phyloP scores from a whole-genome alignment of 92 coral and sea anemone species.

The Porites lobata region DNA sequence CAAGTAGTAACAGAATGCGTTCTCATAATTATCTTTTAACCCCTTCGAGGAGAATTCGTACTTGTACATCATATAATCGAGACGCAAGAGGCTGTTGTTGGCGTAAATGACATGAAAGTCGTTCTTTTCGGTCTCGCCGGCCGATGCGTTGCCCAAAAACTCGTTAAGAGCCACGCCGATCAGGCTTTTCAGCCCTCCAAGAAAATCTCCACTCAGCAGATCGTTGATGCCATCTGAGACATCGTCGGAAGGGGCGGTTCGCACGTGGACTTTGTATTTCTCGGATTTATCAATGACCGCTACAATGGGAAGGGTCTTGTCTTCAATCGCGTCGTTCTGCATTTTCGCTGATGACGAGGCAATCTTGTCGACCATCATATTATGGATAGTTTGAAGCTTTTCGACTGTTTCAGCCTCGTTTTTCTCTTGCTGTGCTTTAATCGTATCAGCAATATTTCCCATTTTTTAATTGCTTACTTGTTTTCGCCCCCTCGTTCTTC shows the following conservation, averaged over 20 bases:
- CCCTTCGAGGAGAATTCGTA: slow-evolving; percentile 44
- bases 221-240: neutral
- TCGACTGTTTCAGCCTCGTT: slow-evolving; percentile 24
- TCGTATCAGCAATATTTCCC: neutral
- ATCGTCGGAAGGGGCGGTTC: slow-evolving; percentile 14
- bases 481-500: neutral
- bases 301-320: slow-evolving; percentile 38
- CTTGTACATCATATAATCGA: slow-evolving; percentile 50
- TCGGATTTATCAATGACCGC: slow-evolving; percentile 45
- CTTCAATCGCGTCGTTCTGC: slow-evolving; percentile 37
- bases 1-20: slow-evolving; percentile 45
- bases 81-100: slow-evolving; percentile 52
- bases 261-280: slow-evolving; percentile 46
- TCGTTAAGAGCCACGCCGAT: neutral
- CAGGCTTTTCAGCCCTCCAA: slow-evolving; percentile 27
- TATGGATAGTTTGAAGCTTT: slow-evolving; percentile 38
- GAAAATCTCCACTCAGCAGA: slow-evolving; percentile 19
- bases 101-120: slow-evolving; percentile 41
- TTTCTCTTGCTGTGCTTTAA: neutral
- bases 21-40: slow-evolving; percentile 22
- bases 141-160: slow-evolving; percentile 43
- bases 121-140: slow-evolving; percentile 13
- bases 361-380: slow-evolving; percentile 31
- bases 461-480: neutral
- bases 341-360: slow-evolving; percentile 28